A percentile compares a stretch with the other conserved stretches of the same genome.
These are phyloP conservation scores for Synanthedon myopaeformis DNA, from an alignment of 2,888 invertebrate genomes.

Conservation along the genomic window DNA sequence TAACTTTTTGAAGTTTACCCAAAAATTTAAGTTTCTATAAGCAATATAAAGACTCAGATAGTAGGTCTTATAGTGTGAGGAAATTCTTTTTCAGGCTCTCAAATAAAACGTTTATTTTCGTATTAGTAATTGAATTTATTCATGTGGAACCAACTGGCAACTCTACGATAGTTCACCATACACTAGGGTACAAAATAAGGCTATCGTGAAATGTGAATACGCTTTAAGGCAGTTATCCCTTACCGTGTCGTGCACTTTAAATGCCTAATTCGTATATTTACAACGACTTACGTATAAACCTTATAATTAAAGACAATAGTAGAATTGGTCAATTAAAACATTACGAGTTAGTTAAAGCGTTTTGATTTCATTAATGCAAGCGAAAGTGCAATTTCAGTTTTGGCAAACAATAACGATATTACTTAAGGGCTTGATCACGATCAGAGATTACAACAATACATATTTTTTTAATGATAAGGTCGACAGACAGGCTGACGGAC, in stretches of 20 bases:
- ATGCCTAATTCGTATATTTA: constrained; percentile 29
- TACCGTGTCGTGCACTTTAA: constrained; percentile 49
- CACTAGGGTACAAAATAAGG: constrained; percentile 65
- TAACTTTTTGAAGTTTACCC: no score
- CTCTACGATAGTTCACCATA: constrained; percentile 16
- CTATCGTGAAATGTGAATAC: constrained; percentile 62
- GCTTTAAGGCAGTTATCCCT: constrained; percentile 63
- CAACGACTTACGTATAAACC: constrained; percentile 23
- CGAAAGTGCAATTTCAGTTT: constrained; percentile 10
- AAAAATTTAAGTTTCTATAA: no score
- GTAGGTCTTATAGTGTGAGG: no score
- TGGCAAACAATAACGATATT: constrained; percentile 7
- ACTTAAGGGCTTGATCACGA: no score
- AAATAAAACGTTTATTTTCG: no score
- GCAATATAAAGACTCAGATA: no score
- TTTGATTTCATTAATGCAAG: constrained; percentile 28
- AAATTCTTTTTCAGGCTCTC: no score
- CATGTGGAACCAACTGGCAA: constrained; percentile 29
- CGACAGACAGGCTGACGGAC: no score
- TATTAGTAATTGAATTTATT: constrained; percentile 24
- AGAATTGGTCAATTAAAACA: constrained; percentile 54
- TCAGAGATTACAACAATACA: no score
- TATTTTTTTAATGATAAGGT: no score
- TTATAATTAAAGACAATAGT: constrained; percentile 24
- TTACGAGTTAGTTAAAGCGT: constrained; percentile 41